Evolutionary conservation across 1,140 invertebrate genomes (phyloP).

Genomic region (Drosophila santomea): DNA sequence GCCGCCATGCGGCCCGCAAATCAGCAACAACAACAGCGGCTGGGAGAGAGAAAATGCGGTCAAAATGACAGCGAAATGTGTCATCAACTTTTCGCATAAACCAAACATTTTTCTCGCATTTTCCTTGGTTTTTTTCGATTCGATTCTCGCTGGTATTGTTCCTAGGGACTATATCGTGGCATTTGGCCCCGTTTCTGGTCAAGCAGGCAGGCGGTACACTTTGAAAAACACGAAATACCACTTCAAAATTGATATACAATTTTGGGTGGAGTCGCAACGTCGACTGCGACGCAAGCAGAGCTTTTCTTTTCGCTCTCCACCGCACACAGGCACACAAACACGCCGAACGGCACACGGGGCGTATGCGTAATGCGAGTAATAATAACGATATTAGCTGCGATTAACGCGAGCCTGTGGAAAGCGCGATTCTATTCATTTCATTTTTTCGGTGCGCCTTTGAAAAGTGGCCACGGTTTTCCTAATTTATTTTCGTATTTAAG

Average conservation of each 20-base stretch:
- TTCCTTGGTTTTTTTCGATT: conserved; percentile 62
- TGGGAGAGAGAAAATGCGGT: conserved; percentile 81
- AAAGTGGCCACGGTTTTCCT: conserved; percentile 51
- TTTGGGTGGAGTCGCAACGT: conserved; percentile 75
- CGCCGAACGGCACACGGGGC: conserved; percentile 50
- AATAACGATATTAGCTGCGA: conserved; percentile 42
- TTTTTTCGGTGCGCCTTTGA: conserved; percentile 20
- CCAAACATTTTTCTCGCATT: conserved; percentile 84
- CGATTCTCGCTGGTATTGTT: conserved; percentile 32
- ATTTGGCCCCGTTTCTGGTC: conserved; percentile 30
- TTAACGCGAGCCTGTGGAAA: conserved; percentile 22
- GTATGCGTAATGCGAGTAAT: conserved; percentile 72
- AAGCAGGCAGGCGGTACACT: conserved; percentile 16
- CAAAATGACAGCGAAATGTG: conserved; percentile 84
- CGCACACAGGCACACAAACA: conserved; percentile 28
- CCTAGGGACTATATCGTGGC: conserved; percentile 23
- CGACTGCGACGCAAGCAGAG: conserved; percentile 62
- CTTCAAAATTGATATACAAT: conserved; percentile 72
- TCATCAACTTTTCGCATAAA: conserved; percentile 84
- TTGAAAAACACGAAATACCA: conserved; percentile 24
- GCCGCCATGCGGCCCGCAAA: conserved; percentile 70
- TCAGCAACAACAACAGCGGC: conserved; percentile 71
- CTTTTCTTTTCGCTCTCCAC: conserved; percentile 29
- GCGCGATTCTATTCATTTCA: neutral
- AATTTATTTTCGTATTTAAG: conserved; percentile 61